Conservation (phyloP, 2,113 vertebrate genomes). For the Ondatra zibethicus region DNA sequence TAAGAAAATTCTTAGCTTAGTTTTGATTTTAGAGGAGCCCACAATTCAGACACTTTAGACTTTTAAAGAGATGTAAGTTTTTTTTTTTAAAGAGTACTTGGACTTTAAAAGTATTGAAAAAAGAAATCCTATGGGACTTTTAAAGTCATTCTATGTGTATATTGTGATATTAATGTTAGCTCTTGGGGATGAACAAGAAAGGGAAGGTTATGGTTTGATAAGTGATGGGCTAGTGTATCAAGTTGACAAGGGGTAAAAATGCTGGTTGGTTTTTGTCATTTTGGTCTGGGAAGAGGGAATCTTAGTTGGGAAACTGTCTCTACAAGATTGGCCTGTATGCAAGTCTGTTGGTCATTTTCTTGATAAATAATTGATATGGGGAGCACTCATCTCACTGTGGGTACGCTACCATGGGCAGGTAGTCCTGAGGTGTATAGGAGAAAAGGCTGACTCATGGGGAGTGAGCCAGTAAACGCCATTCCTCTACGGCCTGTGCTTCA, state of each 20-base stretch:
- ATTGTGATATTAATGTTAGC: not conserved
- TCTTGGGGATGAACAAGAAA: not conserved
- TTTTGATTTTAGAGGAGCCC: not conserved
- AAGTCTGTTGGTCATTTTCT: not conserved
- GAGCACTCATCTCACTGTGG: not conserved
- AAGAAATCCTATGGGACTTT: not conserved
- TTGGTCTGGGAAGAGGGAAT: not conserved
- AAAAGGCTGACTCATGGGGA: not conserved
- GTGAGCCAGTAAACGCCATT: too few species aligned
- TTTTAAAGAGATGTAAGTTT: not conserved
- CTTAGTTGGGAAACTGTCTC: not conserved
- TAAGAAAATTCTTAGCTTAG: not conserved
- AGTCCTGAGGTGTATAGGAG: not conserved
- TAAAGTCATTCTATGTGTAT: not conserved
- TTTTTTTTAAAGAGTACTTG: not conserved
- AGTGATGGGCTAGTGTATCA: not conserved
- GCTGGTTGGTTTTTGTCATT: not conserved
- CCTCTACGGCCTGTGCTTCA: not conserved
- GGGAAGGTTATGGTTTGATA: not conserved
- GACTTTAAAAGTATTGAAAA: not conserved
- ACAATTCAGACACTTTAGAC: not conserved
- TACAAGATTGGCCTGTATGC: not conserved
- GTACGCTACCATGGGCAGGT: not conserved
- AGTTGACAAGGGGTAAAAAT: not conserved
- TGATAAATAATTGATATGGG: not conserved